Base-by-base conservation (phyloP, 2,888 invertebrate species). In the Hyles lineata region DNA sequence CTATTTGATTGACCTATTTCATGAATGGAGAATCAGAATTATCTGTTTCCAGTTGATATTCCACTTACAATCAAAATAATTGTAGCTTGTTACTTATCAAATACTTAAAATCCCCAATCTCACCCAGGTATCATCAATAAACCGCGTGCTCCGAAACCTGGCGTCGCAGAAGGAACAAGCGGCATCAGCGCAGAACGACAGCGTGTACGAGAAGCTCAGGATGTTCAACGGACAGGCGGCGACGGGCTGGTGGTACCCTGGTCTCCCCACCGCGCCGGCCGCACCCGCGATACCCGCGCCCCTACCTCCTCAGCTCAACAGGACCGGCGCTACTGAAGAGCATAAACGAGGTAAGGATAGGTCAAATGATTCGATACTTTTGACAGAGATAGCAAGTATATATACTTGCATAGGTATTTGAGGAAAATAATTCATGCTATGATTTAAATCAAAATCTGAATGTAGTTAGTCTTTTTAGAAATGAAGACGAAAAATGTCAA, bases 111-210 rank as follows among this genome's bases (percentile, higher is more conserved):
- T 72, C 59, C 15, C 72, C 19, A 73, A 63, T 73, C 61, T 67
- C 29, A 1, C 25, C 52, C 96, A 99, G 99, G 99, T 99, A 79
- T 99, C 99, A 77, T 99, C 99, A 86, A 99, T 99, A 92, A 99
- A 99, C 96, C 97, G 99, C 83, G 99, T 99, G 76, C 96, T 99
- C 74, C 96, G 99, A 78, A 99, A 99, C 95, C 95, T 99, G 84
- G 98, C 99, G 35, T 98, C 98, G 71, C 98, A 99, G 93, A 99
- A 99, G 92, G 99, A 99, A 93, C 98, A 98, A 91, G 98, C 98
- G 83, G 96, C 97, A 63, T 96, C 96, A 63, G 96, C 96, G 79
- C 97, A 97, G 85, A 97, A 97, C 89, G 98, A 99, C 92, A 97
- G 98, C 78, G 98, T 98, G 69, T 99, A 99, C 93, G 99, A 99